These are phyloP conservation scores for Catocala sponsa DNA, from an alignment of 2,888 invertebrate genomes.

Conservation along the genomic window DNA sequence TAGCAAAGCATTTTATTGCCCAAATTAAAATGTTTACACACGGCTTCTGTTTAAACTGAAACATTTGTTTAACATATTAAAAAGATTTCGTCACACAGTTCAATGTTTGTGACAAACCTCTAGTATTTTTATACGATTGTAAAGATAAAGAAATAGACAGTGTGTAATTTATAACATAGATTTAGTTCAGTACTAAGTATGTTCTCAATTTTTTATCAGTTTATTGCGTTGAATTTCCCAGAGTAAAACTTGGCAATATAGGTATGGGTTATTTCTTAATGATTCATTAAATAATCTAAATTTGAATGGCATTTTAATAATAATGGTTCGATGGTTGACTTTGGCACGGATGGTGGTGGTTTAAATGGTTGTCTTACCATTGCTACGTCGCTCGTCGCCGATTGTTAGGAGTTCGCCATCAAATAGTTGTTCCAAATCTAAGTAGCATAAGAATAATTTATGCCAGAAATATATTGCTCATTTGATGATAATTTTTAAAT, in stretches of 20 bases:
- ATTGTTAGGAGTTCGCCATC: too few relatives aligned
- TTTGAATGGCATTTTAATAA: not conserved
- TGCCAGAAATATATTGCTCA: too few relatives aligned
- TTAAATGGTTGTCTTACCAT: too few relatives aligned
- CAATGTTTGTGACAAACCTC: slow-evolving; percentile 16
- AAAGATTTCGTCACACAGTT: slow-evolving; percentile 39
- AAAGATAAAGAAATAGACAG: slow-evolving; percentile 48
- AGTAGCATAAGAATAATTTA: too few relatives aligned
- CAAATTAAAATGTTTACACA: slow-evolving; percentile 48
- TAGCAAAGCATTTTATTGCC: slow-evolving; percentile 24
- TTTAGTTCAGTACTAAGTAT: slow-evolving; percentile 27
- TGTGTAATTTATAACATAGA: slow-evolving; percentile 43
- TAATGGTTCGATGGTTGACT: too few relatives aligned
- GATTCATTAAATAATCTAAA: not conserved
- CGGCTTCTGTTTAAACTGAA: slow-evolving; percentile 56
- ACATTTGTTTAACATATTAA: slow-evolving; percentile 45
- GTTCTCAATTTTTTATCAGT: slow-evolving; percentile 32
- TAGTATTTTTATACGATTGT: slow-evolving; percentile 20
- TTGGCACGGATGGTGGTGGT: too few relatives aligned
- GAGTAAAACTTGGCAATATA: not conserved
- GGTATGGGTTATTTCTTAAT: not conserved
- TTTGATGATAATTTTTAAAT: too few relatives aligned
- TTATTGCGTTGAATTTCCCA: slow-evolving; percentile 11
- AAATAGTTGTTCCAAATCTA: too few relatives aligned
- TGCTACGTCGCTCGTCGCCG: too few relatives aligned